These are phyloP conservation scores for Lophura nycthemera DNA, from an alignment of 2,113 vertebrate genomes.

Conservation along the genomic window DNA sequence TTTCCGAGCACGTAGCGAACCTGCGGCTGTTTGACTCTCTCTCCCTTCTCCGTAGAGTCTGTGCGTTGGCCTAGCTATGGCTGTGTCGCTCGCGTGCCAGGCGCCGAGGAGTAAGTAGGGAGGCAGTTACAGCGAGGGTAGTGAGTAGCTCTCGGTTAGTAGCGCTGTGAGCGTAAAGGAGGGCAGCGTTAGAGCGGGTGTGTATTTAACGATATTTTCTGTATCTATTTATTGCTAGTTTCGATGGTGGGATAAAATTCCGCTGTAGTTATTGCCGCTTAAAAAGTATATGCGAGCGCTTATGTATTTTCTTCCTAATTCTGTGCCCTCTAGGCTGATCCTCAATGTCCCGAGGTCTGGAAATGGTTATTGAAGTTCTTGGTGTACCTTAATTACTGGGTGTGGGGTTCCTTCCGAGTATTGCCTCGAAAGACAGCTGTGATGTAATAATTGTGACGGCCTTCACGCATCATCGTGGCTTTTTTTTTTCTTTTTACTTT, in stretches of 20 bases:
- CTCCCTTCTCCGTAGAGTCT: neutral
- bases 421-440: neutral
- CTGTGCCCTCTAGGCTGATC: neutral
- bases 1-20: accelerated
- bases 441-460: neutral
- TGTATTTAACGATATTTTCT: neutral
- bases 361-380: neutral
- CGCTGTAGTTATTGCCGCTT: accelerated
- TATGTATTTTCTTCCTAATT: neutral
- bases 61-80: neutral
- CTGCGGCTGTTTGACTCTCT: neutral
- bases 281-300: accelerated
- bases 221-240: accelerated
- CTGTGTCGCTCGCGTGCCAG: neutral
- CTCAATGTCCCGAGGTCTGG: neutral
- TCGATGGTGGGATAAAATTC: neutral
- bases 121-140: neutral
- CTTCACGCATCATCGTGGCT: accelerated
- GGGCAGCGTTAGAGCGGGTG: accelerated
- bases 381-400: neutral
- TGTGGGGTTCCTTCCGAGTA: neutral
- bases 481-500: neutral
- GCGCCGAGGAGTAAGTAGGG: neutral
- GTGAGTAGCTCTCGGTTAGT: neutral
- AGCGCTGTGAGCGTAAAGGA: neutral